Evolutionary conservation across 2,113 vertebrate genomes (phyloP), one percentile per base, ranked within the genome.

Genomic region (Hippocampus zosterae): DNA sequence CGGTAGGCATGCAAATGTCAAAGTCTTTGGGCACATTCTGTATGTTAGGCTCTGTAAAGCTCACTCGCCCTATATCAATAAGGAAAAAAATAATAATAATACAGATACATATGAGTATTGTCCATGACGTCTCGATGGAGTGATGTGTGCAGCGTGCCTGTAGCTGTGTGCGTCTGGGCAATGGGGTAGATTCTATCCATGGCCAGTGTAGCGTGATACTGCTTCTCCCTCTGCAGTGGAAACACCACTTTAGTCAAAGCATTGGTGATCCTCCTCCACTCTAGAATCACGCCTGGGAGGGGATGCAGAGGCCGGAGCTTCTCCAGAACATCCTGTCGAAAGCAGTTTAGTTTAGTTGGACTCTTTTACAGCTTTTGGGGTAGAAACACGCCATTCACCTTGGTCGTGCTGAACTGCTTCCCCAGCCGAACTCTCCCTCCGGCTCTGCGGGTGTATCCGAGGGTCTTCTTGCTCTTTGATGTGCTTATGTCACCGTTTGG

Each of bases 1-100:
- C 63, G 1, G 90, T 90, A 3, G 95, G 92, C 94, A 98, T 95
- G 82, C 90, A 78, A 60, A 98, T 98, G 85, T 98, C 94, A 93
- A 99, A 99, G 87, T 98, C 96, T 91, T 94, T 97, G 52, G 97
- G 97, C 27, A 99, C 94, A 1, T 95, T 99, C 88, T 99, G 96
- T 85, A 99, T 94, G 86, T 99, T 99, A 75, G 97, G 96, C 74
- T 98, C 97, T 53, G 70, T 93, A 81, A 99, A 99, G 78, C 92
- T 94, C 78, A 99, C 91, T 74, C 97, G 90, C 61, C 97, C 97
- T 99, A 86, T 23, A 25, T 3, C 2, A 19, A 44, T 11, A 63
- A 8, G 33, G 15, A 60, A 29, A 57, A 25, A 15, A 11, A 57
- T 55, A 48, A 16, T 41, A 10, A 15, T 2, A 6, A 48, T 44